A percentile compares a stretch with the other conserved stretches of the same genome.
Conservation (phyloP, 2,888 invertebrate genomes). For the Barypeithes pellucidus region DNA sequence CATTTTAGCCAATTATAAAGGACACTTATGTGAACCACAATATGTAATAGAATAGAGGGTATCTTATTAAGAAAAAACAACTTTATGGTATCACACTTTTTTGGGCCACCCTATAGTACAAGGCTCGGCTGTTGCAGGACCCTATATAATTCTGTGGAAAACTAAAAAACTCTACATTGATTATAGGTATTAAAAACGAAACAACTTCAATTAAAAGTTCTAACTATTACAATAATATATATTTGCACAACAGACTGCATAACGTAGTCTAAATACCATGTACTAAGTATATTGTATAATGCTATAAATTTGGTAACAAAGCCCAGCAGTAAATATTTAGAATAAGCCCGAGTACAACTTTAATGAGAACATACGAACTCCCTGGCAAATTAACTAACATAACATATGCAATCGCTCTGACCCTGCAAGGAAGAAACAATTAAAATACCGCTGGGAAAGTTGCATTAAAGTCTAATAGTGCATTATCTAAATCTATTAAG, state of each 20-base stretch:
- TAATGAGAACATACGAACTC: slow-evolving; percentile 28
- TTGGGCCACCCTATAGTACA: too few relatives aligned
- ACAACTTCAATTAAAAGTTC: background rate
- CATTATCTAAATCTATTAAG: slow-evolving; percentile 10
- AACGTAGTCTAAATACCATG: slow-evolving; percentile 13
- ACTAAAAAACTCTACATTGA: too few relatives aligned
- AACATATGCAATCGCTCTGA: slow-evolving; percentile 27
- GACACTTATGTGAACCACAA: too few relatives aligned
- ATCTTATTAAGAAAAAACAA: too few relatives aligned
- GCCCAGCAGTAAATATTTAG: slow-evolving; percentile 31
- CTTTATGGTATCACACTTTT: too few relatives aligned
- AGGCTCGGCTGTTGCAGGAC: too few relatives aligned
- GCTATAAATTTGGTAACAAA: slow-evolving; percentile 30
- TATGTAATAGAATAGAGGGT: too few relatives aligned
- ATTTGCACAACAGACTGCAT: slow-evolving; percentile 1
- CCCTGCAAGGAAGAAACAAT: slow-evolving; percentile 21
- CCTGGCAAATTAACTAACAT: slow-evolving; percentile 24
- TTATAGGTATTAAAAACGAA: too few relatives aligned
- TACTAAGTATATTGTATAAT: slow-evolving; percentile 18
- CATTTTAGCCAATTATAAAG: too few relatives aligned
- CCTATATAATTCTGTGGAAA: too few relatives aligned
- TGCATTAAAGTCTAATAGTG: background rate
- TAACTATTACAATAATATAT: slow-evolving; percentile 10
- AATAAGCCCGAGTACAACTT: slow-evolving; percentile 28
- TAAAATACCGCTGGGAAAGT: slow-evolving; percentile 8